Evolutionary conservation across 2,113 vertebrate genomes (phyloP).

Genomic region (Xiphophorus maculatus): DNA sequence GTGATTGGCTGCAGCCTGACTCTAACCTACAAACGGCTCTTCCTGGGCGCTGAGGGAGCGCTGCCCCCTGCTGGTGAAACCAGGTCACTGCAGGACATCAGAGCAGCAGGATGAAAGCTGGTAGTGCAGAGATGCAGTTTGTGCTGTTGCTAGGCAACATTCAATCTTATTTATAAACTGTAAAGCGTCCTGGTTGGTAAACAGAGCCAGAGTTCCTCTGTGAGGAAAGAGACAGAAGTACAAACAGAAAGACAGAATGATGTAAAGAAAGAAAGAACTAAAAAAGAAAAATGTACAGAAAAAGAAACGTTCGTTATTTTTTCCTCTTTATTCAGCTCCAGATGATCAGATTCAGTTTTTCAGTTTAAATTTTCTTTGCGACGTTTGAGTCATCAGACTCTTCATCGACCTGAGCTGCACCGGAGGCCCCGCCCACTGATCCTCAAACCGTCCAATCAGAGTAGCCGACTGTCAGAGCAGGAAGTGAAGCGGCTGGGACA

Average conservation of each 20-base stretch:
- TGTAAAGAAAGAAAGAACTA: no score
- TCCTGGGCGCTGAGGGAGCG: not conserved
- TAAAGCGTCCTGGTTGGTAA: no score
- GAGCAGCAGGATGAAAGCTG: not conserved
- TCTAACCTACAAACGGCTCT: not conserved
- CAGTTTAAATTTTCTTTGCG: not conserved
- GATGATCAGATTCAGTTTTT: not conserved
- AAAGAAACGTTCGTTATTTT: no score
- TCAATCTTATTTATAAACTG: no score
- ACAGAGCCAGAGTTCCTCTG: no score
- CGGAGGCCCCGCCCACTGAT: slow-evolving; percentile 25
- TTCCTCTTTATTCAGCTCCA: not conserved
- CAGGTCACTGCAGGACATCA: slow-evolving; percentile 14
- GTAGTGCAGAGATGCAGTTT: no score
- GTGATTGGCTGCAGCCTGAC: slow-evolving; percentile 41
- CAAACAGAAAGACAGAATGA: no score
- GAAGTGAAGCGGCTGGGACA: not conserved
- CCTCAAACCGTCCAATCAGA: slow-evolving; percentile 34
- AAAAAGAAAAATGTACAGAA: no score
- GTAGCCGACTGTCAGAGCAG: not conserved
- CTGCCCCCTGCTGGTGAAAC: slow-evolving; percentile 27
- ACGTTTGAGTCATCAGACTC: not conserved
- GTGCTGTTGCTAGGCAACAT: no score
- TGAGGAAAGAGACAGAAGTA: no score
- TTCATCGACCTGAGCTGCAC: no score